Base-by-base conservation (phyloP, 1,140 invertebrate species). In the Achatina immaculata region DNA sequence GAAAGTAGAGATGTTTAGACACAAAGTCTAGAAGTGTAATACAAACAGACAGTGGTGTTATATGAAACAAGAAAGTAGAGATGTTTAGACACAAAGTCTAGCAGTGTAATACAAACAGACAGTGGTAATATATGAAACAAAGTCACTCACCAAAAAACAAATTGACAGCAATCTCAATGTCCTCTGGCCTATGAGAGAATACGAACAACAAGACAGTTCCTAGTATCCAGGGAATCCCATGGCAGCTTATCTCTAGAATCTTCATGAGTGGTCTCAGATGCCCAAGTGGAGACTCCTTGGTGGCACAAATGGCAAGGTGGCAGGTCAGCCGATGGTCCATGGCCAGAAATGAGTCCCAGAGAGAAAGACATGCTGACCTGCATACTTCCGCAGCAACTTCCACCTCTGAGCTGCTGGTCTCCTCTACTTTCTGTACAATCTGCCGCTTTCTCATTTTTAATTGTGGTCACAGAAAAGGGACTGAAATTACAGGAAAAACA, bases 191-290 rank as follows among this genome's bases (percentile, higher is more conserved):
- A 83, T 94, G 94, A 24, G 94, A 91, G 74, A 95, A 89, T 94
- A 95, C 95, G 76, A 96, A 94, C 66, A 95, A 94, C 1, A 94
- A 93, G 7, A 96, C 90, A 93, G 94, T 95, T 7, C 93, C 92
- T 9, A 93, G 91, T 31, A 98, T 89, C 96, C 96, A 98, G 9
- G 94, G 93, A 80, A 97, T 93, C n/a, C 96, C 96, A 93, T 98
- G 95, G 87, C 96, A 97, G 4, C 95, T 95, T 86, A 95, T 93
- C 95, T 97, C 90, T n/a, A 92, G 75, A 11, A 86, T 51, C 80
- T 90, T 92, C 89, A 92, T 90, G 66, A 91, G 89, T 83, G 90
- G 87, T 72, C 89, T 82, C 40, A 90, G 58, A 48, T 79, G 66
- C 4, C 86, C 88, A 34, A 86, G 80, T 0, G 81, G 40, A 0